Evolutionary conservation across 2,797 vertebrate genomes (phyloP).

Genomic region (Aeoliscus strigatus): DNA sequence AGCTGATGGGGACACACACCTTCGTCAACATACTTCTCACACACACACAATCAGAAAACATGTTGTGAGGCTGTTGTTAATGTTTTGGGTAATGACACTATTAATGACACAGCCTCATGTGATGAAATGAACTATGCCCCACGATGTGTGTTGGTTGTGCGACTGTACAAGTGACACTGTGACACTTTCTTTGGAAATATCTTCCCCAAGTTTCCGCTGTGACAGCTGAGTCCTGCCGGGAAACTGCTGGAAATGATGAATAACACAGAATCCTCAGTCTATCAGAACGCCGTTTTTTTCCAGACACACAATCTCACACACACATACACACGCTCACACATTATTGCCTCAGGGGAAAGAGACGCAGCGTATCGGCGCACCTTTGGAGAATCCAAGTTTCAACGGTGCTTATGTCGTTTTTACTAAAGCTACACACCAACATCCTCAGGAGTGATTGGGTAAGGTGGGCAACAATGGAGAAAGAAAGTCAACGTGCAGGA

Average conservation of each 20-base stretch:
- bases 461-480: constrained; percentile 33
- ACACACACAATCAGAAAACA: constrained; percentile 10
- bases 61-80: constrained; percentile 3
- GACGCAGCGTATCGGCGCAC: constrained; percentile 22
- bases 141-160: not conserved
- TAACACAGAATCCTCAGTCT: not conserved
- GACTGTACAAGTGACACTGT: too few species aligned
- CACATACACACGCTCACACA: constrained; percentile 4
- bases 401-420: too few species aligned
- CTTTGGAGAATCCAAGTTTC: constrained; percentile 8
- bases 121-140: not conserved
- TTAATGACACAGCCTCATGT: constrained; percentile 2
- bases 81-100: constrained; percentile 19
- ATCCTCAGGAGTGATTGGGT: constrained; percentile 34
- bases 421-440: constrained; percentile 4
- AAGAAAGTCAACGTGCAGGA: constrained; percentile 27
- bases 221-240: not conserved
- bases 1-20: constrained; percentile 22
- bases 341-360: constrained; percentile 20
- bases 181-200: not conserved
- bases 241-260: constrained; percentile 4
- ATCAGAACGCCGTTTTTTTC: constrained; percentile 5
- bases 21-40: constrained; percentile 4
- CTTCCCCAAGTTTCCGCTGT: not conserved
- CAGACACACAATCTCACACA: constrained; percentile 6